Conservation (phyloP, 2,888 invertebrate genomes). For the Muschampia staudingeri region DNA sequence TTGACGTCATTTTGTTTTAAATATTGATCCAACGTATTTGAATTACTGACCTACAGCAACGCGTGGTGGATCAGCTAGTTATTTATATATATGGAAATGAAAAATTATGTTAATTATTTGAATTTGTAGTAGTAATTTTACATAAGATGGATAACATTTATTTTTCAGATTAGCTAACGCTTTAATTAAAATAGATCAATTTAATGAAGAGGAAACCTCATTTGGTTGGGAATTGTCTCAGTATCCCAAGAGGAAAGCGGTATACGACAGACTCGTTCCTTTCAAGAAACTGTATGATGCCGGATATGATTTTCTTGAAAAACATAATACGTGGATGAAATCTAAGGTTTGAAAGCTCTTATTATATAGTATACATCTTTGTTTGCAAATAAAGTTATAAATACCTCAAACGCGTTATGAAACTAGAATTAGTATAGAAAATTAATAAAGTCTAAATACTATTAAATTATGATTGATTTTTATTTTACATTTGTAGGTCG, state of each 20-base stretch:
- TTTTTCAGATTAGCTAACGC: slow-evolving; percentile 92
- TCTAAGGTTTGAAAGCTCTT: slow-evolving; percentile 82
- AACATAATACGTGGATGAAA: slow-evolving; percentile 96
- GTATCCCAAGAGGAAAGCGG: slow-evolving; percentile 96
- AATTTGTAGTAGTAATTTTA: neutral
- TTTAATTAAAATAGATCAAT: slow-evolving; percentile 95
- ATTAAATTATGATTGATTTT: too few species aligned
- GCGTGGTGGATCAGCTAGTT: too few species aligned
- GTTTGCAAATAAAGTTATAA: too few species aligned
- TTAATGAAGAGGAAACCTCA: slow-evolving; percentile 97
- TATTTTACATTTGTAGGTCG: slow-evolving; percentile 89
- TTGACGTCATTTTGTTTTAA: too few species aligned
- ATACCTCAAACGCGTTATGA: too few species aligned
- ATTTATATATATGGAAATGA: neutral
- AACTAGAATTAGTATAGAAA: too few species aligned
- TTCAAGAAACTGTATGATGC: slow-evolving; percentile 97
- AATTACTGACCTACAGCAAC: too few species aligned
- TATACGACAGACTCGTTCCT: slow-evolving; percentile 95
- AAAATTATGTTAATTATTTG: neutral
- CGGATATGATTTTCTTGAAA: slow-evolving; percentile 96
- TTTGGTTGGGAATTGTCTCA: slow-evolving; percentile 97
- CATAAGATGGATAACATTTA: neutral
- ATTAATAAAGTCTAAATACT: too few species aligned
- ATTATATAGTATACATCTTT: neutral
- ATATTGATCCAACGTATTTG: too few species aligned